Conservation (phyloP, 2,113 vertebrate genomes). For the Corydoras maculifer region DNA sequence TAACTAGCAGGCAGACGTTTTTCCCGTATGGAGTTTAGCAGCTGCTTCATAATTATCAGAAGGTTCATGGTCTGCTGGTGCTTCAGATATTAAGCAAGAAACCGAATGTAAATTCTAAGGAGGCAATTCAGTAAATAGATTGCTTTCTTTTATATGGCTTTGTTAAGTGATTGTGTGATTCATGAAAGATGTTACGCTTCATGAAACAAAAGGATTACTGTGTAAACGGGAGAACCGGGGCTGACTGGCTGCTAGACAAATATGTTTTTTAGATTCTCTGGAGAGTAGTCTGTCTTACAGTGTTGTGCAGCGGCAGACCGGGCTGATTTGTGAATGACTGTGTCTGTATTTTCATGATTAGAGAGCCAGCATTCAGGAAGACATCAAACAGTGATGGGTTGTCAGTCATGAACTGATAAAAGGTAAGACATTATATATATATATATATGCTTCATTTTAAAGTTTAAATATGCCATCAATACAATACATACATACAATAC, state of each 20-base stretch:
- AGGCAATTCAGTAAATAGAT: slow-evolving; percentile 4
- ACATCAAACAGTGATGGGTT: background rate
- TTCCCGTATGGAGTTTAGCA: slow-evolving; percentile 26
- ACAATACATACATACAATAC: no score
- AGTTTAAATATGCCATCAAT: background rate
- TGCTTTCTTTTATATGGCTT: background rate
- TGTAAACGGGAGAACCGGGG: background rate
- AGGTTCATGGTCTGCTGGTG: slow-evolving; percentile 1
- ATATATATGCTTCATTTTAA: no score
- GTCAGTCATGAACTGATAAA: no score
- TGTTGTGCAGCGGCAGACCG: background rate
- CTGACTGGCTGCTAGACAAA: background rate
- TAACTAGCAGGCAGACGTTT: background rate
- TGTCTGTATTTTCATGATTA: background rate
- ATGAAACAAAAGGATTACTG: background rate
- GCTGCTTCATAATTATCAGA: slow-evolving; percentile 5
- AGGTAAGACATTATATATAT: no score
- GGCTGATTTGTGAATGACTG: background rate
- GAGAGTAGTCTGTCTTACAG: background rate
- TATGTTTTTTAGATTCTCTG: background rate
- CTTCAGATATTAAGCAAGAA: slow-evolving; percentile 13
- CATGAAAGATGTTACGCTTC: slow-evolving; percentile 7
- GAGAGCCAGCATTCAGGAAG: background rate
- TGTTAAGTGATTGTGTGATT: background rate
- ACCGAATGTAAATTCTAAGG: background rate